Evolutionary conservation across 2,113 vertebrate genomes (phyloP).

Genomic region (Festucalex cinctus): DNA sequence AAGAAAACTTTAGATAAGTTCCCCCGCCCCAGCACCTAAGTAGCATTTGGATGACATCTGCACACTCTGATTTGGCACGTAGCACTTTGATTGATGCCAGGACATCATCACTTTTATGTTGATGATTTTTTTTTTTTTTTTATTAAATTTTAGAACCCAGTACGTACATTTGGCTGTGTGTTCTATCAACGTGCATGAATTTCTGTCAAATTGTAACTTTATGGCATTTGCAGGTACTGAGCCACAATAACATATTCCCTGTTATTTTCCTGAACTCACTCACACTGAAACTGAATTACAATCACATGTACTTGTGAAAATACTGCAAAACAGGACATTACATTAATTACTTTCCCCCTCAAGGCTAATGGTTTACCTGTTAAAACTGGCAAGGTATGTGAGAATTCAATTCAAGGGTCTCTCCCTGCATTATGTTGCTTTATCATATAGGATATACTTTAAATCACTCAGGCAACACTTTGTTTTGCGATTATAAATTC

Average conservation of each 20-base stretch:
- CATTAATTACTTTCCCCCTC: constrained; percentile 1
- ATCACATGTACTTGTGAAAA: neutral
- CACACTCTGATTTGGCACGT: neutral
- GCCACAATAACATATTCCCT: neutral
- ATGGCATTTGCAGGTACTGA: neutral
- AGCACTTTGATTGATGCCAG: neutral
- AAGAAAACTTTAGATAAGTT: neutral
- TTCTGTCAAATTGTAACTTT: neutral
- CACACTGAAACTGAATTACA: neutral
- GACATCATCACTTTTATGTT: neutral
- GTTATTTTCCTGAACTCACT: neutral
- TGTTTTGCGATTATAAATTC: neutral
- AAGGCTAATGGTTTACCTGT: constrained; percentile 43
- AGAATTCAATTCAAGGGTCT: neutral
- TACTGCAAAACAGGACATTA: neutral
- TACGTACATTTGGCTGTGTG: neutral
- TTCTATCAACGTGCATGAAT: neutral
- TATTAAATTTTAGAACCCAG: no score
- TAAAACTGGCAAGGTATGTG: constrained; percentile 36
- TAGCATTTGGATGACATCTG: neutral
- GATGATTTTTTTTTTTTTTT: neutral
- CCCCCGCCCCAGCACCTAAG: neutral
- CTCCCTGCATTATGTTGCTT: neutral
- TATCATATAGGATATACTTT: neutral
- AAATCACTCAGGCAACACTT: neutral